Evolutionary conservation across 2,888 invertebrate genomes (phyloP).

Genomic region (Drosophila cracens): DNA sequence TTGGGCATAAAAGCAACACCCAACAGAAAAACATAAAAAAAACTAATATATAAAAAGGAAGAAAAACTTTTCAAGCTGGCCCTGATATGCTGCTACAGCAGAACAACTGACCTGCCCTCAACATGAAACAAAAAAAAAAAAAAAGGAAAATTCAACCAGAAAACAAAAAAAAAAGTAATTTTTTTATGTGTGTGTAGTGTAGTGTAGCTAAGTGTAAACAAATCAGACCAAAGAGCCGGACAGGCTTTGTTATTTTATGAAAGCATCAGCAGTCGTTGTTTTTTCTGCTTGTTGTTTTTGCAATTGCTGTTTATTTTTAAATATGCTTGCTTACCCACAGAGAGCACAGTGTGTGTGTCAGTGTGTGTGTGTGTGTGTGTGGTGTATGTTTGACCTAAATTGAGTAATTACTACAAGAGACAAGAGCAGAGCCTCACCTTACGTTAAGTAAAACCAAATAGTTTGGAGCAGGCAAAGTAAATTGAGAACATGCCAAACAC

Average conservation of each 20-base stretch:
- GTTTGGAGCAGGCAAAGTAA: neutral
- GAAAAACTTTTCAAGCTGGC: constrained; percentile 6
- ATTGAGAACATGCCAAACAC: neutral
- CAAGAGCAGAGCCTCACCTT: constrained; percentile 1
- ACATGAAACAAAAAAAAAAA: constrained; percentile 21
- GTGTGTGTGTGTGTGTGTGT: neutral
- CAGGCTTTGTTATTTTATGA: constrained; percentile 45
- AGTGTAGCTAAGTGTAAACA: constrained; percentile 62
- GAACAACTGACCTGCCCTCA: constrained; percentile 45
- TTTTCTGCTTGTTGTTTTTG: constrained; percentile 14
- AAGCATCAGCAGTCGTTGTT: neutral
- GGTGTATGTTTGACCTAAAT: constrained; percentile 2
- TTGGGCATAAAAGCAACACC: constrained; percentile 17
- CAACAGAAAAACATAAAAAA: constrained; percentile 15
- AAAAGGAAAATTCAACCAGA: neutral
- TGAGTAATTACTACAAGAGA: constrained; percentile 16
- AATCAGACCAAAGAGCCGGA: constrained; percentile 48
- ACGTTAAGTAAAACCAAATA: neutral
- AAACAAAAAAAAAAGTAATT: constrained; percentile 10
- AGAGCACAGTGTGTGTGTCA: neutral
- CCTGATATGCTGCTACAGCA: constrained; percentile 29
- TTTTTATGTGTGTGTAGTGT: constrained; percentile 16
- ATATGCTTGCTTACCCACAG: constrained; percentile 7
- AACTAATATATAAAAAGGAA: constrained; percentile 13
- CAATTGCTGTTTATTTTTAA: constrained; percentile 44